Evolutionary conservation across 2,888 invertebrate species (phyloP).

Genomic region (Dolichomitus sp.): DNA sequence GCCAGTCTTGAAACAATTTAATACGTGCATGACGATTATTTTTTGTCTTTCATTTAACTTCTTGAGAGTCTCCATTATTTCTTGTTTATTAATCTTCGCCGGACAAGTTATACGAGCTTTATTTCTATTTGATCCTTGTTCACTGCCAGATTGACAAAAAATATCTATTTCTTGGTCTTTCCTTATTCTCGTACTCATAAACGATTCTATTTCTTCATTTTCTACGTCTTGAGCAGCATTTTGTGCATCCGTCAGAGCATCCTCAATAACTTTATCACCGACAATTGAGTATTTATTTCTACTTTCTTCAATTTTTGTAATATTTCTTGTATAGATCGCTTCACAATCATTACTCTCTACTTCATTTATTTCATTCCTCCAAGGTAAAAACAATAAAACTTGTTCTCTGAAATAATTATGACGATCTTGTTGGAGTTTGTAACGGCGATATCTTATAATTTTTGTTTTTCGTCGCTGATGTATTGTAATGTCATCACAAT

Average conservation of each 20-base stretch:
- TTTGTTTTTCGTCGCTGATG: constrained; percentile 13
- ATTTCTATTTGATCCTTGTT: neutral
- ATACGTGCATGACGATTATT: no score
- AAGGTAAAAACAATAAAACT: constrained; percentile 55
- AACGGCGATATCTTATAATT: constrained; percentile 36
- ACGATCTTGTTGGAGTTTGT: constrained; percentile 32
- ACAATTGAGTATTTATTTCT: constrained; percentile 32
- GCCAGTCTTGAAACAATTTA: no score
- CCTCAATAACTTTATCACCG: constrained; percentile 42
- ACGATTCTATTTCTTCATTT: constrained; percentile 40
- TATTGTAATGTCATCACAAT: constrained; percentile 1
- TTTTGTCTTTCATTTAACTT: no score
- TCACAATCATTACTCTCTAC: no score
- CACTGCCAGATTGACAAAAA: constrained; percentile 42
- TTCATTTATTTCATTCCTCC: constrained; percentile 33
- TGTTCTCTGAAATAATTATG: constrained; percentile 52
- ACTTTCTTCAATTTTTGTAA: constrained; percentile 48
- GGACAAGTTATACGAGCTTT: no score
- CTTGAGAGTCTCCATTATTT: constrained; percentile 50
- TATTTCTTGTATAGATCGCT: constrained; percentile 39
- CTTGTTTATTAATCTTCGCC: constrained; percentile 35
- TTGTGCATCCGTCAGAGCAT: constrained; percentile 28
- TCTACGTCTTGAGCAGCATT: constrained; percentile 38
- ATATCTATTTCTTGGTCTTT: constrained; percentile 56
- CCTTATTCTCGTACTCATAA: constrained; percentile 31